Evolutionary conservation across 2,888 invertebrate genomes (phyloP).

Genomic region (Acrobasis consociella): DNA sequence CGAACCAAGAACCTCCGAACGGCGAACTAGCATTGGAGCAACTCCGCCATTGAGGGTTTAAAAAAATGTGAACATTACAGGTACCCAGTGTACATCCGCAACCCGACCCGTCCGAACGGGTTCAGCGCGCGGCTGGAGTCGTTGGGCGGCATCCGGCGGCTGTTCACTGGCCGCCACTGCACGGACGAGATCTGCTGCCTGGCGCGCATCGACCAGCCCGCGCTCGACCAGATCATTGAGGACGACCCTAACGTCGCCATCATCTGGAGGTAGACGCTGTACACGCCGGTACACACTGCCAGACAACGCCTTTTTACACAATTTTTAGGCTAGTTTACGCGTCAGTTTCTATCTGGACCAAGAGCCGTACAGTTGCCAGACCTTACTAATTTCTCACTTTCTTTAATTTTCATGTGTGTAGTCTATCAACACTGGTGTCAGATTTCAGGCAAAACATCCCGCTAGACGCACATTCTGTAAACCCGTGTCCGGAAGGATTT

Average conservation of each 20-base stretch:
- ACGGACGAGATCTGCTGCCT: conserved; percentile 96
- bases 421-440: too few relatives aligned
- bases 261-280: conserved; percentile 87
- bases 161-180: conserved; percentile 91
- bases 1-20: too few relatives aligned
- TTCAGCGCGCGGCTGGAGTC: conserved; percentile 51
- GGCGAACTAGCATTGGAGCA: too few relatives aligned
- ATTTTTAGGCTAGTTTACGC: too few relatives aligned
- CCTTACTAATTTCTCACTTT: too few relatives aligned
- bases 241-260: conserved; percentile 91
- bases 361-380: too few relatives aligned
- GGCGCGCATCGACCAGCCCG: conserved; percentile 87
- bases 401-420: too few relatives aligned
- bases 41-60: too few relatives aligned
- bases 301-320: not conserved
- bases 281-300: not conserved
- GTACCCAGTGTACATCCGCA: conserved; percentile 65
- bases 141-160: conserved; percentile 78
- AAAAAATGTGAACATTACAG: conserved; percentile 38
- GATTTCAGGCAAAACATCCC: too few relatives aligned
- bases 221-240: conserved; percentile 92
- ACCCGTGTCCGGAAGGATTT: too few relatives aligned
- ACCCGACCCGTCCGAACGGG: conserved; percentile 50
- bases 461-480: too few relatives aligned
- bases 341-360: too few relatives aligned